Percentiles rank a stretch among this genome's conserved stretches.
Evolutionary conservation across 1,140 invertebrate species (phyloP).

Genomic region (Meloidogyne floridensis): DNA sequence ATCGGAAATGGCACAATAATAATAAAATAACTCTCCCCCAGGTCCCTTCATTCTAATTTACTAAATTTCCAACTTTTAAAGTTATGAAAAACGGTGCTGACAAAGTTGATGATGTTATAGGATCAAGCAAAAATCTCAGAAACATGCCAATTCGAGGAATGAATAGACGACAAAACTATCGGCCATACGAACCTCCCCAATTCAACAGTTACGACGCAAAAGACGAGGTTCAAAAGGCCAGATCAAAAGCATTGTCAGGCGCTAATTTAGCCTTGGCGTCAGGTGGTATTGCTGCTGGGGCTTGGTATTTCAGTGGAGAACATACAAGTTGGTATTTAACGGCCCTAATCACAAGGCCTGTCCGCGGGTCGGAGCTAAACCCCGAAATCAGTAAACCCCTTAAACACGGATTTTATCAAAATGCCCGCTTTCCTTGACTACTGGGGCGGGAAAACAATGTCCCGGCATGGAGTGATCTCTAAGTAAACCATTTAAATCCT

Average conservation of each 20-base stretch:
- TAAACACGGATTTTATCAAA: too few species aligned
- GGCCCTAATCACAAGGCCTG: neutral
- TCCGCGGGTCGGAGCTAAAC: too few species aligned
- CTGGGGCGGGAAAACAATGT: too few species aligned
- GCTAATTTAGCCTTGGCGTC: slow-evolving; percentile 23
- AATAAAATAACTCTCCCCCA: too few species aligned
- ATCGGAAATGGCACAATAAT: too few species aligned
- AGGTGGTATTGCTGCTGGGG: slow-evolving; percentile 10
- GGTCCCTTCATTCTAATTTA: neutral
- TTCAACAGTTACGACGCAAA: neutral
- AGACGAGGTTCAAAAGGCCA: slow-evolving; percentile 5
- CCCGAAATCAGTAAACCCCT: too few species aligned
- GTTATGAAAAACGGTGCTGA: neutral
- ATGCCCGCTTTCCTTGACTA: too few species aligned
- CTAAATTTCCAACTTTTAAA: neutral
- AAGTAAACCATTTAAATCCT: too few species aligned
- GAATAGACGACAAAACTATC: neutral
- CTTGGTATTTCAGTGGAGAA: slow-evolving; percentile 25
- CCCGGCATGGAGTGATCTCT: too few species aligned
- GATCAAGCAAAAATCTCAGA: neutral
- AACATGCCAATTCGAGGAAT: neutral
- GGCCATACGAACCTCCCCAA: slow-evolving; percentile 17
- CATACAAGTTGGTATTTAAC: slow-evolving; percentile 8
- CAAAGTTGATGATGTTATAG: neutral
- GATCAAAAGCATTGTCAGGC: neutral